Base-by-base conservation (phyloP, 1,140 invertebrate species). In the Portunus trituberculatus region DNA sequence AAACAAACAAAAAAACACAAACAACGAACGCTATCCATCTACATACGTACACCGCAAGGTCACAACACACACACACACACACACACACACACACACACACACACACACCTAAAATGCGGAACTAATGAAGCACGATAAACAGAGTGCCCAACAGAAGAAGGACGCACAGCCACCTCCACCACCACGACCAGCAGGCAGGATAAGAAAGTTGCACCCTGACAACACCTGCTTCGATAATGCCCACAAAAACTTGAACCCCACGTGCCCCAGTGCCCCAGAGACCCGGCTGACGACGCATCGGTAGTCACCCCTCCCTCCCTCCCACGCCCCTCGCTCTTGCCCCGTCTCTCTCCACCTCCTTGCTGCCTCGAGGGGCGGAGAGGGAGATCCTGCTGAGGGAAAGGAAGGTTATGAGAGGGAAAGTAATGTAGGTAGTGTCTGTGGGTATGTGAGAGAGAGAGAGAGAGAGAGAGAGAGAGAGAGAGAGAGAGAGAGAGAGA, bases 401-500 rank as follows among this genome's bases (percentile, higher is more conserved):
- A n/a, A 1, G 67, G 67, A 76, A n/a, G 67, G 67, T 76, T 76
- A 76, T n/a, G 67, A 76, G 67, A 76, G 67, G 20, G 67, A 76
- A n/a, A 76, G 67, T n/a, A n/a, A 76, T 3, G 0, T 8, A 76
- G 67, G n/a, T 12, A 76, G 67, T n/a, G 20, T 3, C 1, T n/a
- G 67, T n/a, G 20, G n/a, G 59, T 20, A n/a, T 20, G 67, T n/a
- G 20, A n/a, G 16, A 76, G 20, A 76, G 67, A 59, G 52, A 59
- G 52, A 59, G 52, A 59, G 52, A 59, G 52, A 59, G 52, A 59
- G 52, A 59, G 52, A 59, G 52, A 59, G 52, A 59, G 52, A 59
- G 52, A 59, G 67, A 76, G 67, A 76, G n/a, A n/a, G n/a, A 76
- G n/a, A 76, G n/a, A 59, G 67, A n/a, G n/a, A n/a, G 67, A 76